These are phyloP conservation scores for Oxyura jamaicensis DNA, from an alignment of 2,113 vertebrate genomes.

Conservation along the genomic window DNA sequence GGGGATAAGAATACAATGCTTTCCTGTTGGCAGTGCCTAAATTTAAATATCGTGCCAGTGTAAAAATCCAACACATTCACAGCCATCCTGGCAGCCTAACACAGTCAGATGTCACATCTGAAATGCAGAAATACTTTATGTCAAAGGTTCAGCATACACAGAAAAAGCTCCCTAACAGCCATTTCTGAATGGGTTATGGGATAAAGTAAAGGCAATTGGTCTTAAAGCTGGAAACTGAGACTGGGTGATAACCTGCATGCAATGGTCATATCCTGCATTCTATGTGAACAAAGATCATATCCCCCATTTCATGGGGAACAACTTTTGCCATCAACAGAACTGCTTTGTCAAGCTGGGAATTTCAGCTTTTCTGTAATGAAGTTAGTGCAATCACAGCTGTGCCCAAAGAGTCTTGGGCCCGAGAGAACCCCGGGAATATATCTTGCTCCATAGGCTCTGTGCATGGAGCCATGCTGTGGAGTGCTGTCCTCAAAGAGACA, in stretches of 20 bases:
- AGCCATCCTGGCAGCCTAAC: not conserved
- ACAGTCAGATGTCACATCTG: not conserved
- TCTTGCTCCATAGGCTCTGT: too few species aligned
- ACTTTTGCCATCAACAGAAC: not conserved
- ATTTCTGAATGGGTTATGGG: not conserved
- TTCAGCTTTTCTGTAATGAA: not conserved
- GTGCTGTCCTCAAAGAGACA: not conserved
- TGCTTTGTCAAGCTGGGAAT: not conserved
- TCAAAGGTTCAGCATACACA: not conserved
- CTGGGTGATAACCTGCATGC: too few species aligned
- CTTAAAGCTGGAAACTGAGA: not conserved
- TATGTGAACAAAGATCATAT: not conserved
- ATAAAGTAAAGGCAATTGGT: not conserved
- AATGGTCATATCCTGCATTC: not conserved
- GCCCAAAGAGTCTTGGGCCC: not conserved
- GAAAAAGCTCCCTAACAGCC: too few species aligned
- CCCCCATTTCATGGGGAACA: not conserved
- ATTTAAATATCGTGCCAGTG: not conserved
- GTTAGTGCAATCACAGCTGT: not conserved
- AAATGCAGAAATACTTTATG: not conserved
- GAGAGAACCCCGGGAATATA: fast-evolving
- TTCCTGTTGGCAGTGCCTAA: not conserved
- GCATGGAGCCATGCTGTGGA: not conserved
- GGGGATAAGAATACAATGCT: not conserved
- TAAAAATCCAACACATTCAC: not conserved